Base-by-base conservation (phyloP, 2,888 invertebrate species). In the Coronaproctus castanopsis region DNA sequence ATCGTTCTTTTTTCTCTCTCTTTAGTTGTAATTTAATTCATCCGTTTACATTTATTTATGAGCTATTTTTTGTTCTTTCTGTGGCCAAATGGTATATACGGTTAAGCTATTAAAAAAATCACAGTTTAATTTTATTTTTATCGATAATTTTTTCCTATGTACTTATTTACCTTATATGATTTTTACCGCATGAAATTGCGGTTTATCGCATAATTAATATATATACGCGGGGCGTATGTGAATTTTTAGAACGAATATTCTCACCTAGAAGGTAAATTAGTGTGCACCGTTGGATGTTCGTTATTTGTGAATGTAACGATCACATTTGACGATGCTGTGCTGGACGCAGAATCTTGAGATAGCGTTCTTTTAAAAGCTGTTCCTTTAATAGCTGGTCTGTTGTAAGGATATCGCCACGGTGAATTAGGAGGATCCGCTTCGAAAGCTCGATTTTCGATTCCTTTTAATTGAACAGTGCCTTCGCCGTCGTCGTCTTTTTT, bases 341-440 rank as follows among this genome's bases (percentile, higher is more conserved):
- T 68, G 19, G 66, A 65, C 1, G 67, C 67, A 3, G 68, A 68
- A 61, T 68, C 68, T 59, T 68, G 68, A 21, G 66, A 66, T 50
- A 63, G 57, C 20, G 61, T 66, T 8, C 69, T 63, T 49, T 66
- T 63, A 63, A 69, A 68, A 8, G 67, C 66, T 8, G 65, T 57
- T 3, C 72, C 63, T 70, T 74, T 66, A 10, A 65, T 65, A 55
- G 68, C 75, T 70, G 70, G 69, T 65, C 75, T 68, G 18, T 74
- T 70, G 62, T 77, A 75, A 1, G 83, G 82, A 70, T 84, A 84
- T 65, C 81, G 76, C 85, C 85, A 85, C 1, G 84, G 82, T 24
- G 83, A 81, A 70, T 85, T 85, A 1, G 84, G 82, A 1, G 72
- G 76, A 67, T 80, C 80, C 68, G 72, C 76, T 67, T 83, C 83